Evolutionary conservation across 2,113 vertebrate genomes (phyloP), one percentile per base, ranked within the genome.

Genomic region (Oncorhynchus nerka): DNA sequence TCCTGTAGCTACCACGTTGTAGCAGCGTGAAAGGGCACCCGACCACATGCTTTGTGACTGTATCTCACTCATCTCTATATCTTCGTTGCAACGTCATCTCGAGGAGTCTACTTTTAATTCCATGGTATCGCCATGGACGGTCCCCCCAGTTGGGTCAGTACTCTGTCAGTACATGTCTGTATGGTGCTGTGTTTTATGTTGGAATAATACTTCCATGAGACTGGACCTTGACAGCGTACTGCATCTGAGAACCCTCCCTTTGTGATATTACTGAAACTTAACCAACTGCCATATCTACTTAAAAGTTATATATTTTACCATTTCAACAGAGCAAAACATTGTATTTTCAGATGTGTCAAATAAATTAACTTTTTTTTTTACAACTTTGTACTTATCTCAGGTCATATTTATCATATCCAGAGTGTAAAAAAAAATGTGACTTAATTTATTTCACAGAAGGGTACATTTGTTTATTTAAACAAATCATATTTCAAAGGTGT

Each of bases 261-360:
- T 55, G 90, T 91, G 90, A 91, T 69, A 71, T 82, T 75, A 88
- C 78, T 80, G 81, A 85, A 83, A 87, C 68, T 1, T 74, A 79
- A 84, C 84, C 78, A 76, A 88, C 79, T 30, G 82, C 82, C 78
- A 85, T 83, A 89, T 85, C 85, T 83, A 89, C 87, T 79, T 86
- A 85, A 78, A 72, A 78, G 75, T 68, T 86, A 84, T 87, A 84
- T 92, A 90, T 92, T 93, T 93, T 91, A 88, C 85, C 86, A 85
- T 81, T 73, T 48, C 45, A 85, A 81, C 85, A 83, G 77, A 87
- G 72, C 86, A 73, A n/a, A 85, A 84, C 9, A 70, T 55, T 89
- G 83, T 93, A 91, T 93, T 93, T 94, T 93, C 89, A 89, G 67
- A 84, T 85, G 84, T 88, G 84, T 88, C 75, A 85, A 93, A 91